Percentiles rank a stretch among this genome's conserved stretches.
phyloP scores from a whole-genome alignment of 2,797 vertebrate genomes.

The Centroberyx gerrardi region DNA sequence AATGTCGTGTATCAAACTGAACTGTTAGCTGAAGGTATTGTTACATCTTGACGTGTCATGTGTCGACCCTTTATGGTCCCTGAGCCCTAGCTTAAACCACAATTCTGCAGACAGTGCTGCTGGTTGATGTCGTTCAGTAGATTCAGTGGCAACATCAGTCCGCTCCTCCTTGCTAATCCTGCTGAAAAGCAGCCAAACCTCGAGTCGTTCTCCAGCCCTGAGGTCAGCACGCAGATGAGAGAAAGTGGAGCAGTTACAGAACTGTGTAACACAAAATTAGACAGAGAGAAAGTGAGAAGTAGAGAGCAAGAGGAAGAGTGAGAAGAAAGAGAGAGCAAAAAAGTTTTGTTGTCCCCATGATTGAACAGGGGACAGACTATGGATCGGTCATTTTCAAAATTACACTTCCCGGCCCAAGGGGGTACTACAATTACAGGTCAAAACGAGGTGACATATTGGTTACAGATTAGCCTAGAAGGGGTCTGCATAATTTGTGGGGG shows the following conservation, averaged over 20 bases:
- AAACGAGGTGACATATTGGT: slow-evolving; percentile 30
- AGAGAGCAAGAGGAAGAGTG: not conserved
- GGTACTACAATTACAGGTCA: not conserved
- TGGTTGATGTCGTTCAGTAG: too few relatives aligned
- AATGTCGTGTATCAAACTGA: too few relatives aligned
- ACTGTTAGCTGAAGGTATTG: too few relatives aligned
- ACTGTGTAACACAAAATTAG: not conserved
- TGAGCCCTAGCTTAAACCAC: too few relatives aligned
- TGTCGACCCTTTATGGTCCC: too few relatives aligned
- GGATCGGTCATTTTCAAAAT: too few relatives aligned
- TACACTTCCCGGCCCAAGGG: too few relatives aligned
- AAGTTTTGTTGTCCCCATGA: not conserved
- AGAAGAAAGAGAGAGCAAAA: not conserved
- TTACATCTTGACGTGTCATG: too few relatives aligned
- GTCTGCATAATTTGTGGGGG: slow-evolving; percentile 40
- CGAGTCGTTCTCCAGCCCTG: not conserved
- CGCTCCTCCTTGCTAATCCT: too few relatives aligned
- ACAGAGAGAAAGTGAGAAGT: not conserved
- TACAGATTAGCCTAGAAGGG: slow-evolving; percentile 20
- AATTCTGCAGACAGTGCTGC: too few relatives aligned
- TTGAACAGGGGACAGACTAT: too few relatives aligned
- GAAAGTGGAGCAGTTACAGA: not conserved
- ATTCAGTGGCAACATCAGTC: too few relatives aligned
- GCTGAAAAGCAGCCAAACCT: not conserved
- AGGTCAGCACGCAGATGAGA: not conserved